Evolutionary conservation across 1,140 invertebrate genomes (phyloP).

Genomic region (Rhizoglyphus robini): DNA sequence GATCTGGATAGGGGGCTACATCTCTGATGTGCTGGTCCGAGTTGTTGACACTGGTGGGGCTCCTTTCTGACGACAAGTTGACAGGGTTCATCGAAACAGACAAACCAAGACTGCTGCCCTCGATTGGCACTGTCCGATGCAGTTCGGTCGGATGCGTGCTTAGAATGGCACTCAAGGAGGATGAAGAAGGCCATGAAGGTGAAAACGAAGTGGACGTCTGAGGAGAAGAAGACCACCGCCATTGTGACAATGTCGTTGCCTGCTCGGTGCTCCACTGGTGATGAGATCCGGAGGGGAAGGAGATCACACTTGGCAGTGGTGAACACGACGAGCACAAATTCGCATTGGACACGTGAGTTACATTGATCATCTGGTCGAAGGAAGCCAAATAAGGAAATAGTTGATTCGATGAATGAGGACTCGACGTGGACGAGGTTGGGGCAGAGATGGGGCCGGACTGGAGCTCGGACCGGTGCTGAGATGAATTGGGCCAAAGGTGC

Average conservation of each 20-base stretch:
- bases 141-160: too few species aligned
- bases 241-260: too few species aligned
- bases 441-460: too few species aligned
- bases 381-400: not conserved
- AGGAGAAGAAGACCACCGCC: not conserved
- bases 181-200: not conserved
- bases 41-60: not conserved
- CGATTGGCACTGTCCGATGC: not conserved
- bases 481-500: too few species aligned
- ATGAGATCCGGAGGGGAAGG: not conserved
- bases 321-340: too few species aligned
- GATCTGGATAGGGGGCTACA: conserved; percentile 26
- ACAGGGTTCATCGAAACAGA: too few species aligned
- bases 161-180: too few species aligned
- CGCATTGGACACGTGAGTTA: not conserved
- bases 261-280: too few species aligned
- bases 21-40: not conserved
- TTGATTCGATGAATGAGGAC: too few species aligned
- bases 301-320: not conserved
- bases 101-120: not conserved
- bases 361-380: not conserved
- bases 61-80: too few species aligned
- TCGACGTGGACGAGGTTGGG: too few species aligned
- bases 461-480: too few species aligned
- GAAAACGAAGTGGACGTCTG: not conserved